These are phyloP conservation scores for Microtus pennsylvanicus DNA, from an alignment of 2,113 vertebrate genomes.

Conservation along the genomic window DNA sequence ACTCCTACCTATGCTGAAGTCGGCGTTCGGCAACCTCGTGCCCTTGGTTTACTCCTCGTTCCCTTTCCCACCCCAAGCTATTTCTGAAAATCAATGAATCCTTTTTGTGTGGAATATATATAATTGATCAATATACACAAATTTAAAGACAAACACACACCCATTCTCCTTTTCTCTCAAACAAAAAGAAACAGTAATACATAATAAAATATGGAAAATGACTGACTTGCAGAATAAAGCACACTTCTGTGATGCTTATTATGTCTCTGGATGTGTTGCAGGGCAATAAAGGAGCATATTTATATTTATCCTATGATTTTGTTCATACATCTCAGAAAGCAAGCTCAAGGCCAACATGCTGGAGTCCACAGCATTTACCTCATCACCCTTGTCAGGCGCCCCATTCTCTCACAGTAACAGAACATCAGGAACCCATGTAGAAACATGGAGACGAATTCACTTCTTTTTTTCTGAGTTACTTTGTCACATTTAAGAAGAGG, in stretches of 20 bases:
- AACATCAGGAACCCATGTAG: not conserved
- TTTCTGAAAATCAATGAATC: slow-evolving; percentile 15
- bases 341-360: not conserved
- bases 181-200: not conserved
- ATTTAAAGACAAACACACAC: not conserved
- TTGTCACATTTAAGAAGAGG: not conserved
- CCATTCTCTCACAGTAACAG: not conserved
- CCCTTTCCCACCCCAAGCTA: not conserved
- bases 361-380: not conserved
- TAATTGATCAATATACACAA: not conserved
- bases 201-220: not conserved
- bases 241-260: not conserved
- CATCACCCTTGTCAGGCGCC: not conserved
- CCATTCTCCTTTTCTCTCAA: not conserved
- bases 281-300: not conserved
- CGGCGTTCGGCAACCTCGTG: not conserved
- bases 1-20: not conserved
- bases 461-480: not conserved
- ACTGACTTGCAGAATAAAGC: not conserved
- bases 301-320: not conserved
- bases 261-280: not conserved
- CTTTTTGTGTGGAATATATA: not conserved
- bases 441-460: not conserved
- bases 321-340: not conserved
- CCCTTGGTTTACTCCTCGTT: not conserved